Evolutionary conservation across 1,140 invertebrate species (phyloP), one percentile per base, ranked within the genome.

Genomic region (Globodera rostochiensis): DNA sequence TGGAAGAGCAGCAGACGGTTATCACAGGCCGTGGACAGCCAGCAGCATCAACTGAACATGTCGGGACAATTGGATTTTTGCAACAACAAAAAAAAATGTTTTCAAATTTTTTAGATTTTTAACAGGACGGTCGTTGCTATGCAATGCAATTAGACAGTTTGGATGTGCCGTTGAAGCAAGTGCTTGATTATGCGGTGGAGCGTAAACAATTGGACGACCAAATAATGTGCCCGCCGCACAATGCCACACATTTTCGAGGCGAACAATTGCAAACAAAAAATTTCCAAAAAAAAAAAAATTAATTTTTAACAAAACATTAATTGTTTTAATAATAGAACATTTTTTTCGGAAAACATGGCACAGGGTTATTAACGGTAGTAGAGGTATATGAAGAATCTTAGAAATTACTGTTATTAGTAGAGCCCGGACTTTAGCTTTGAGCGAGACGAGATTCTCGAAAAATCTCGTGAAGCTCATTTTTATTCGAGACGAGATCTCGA

Each of bases 71-170:
- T 53, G 50, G 50, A 9, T 53, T 73, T 73, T 47, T 47, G 19
- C 7, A 4, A 6, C 8, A 25, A 6, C 36, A 76, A 66, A 19
- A 25, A 25, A 25, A 25, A 25, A 0, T 19, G 25, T n/a, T 49
- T 25, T 7, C 11, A 15, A 76, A 53, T 69, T 36, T 1, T 77
- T 49, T 13, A 78, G 77, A 64, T 78, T 64, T 46, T 15, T 78
- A 4, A 64, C 66, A n/a, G 21, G 77, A 78, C 45, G 77, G 77
- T 25, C 77, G 77, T 49, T 78, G 77, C 19, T 78, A 78, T 47
- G 66, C 77, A 5, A 69, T 78, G 64, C 36, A 71, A 45, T 11
- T 69, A n/a, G 60, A 78, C 13, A 21, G 46, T 19, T 49, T 53
- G 70, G 77, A 25, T 19, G 19, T 78, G 9, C 70, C 77, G 66